Percentiles rank a stretch among this genome's conserved stretches.
Conservation (phyloP, 2,888 invertebrate genomes). For the Enchytraeus crypticus region DNA sequence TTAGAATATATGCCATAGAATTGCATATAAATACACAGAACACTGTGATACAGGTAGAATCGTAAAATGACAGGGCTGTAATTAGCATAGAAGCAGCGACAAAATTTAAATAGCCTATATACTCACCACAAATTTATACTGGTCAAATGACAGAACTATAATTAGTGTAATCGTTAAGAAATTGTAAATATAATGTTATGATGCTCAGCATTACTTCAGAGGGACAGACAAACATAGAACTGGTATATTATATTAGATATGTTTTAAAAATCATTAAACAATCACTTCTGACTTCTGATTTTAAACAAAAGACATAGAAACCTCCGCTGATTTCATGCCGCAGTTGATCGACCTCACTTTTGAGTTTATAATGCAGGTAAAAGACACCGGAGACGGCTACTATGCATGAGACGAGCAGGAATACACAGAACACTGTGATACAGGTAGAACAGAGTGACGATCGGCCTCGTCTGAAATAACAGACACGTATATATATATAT, state of each 20-base stretch:
- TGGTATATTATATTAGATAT: too few species aligned
- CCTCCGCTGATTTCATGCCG: conserved; percentile 21
- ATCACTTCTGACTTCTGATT: neutral
- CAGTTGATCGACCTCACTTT: conserved; percentile 42
- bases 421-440: conserved; percentile 37
- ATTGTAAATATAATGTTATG: too few species aligned
- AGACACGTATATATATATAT: too few species aligned
- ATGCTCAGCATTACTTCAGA: too few species aligned
- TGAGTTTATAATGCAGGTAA: conserved; percentile 47
- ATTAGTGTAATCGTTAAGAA: too few species aligned
- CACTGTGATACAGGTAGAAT: conserved; percentile 41
- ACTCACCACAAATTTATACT: too few species aligned
- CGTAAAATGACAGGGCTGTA: conserved; percentile 22
- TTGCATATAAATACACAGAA: conserved; percentile 39
- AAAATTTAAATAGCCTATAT: too few species aligned
- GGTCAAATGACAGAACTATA: too few species aligned
- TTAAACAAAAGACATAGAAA: neutral
- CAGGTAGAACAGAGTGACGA: conserved; percentile 37
- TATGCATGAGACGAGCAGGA: conserved; percentile 42
- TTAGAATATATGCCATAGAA: too few species aligned
- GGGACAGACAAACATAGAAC: too few species aligned
- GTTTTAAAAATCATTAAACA: too few species aligned
- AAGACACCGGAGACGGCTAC: conserved; percentile 42
- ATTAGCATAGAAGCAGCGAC: too few species aligned
- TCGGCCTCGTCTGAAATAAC: neutral